phyloP scores from a whole-genome alignment of 2,888 invertebrate species.

The Trichogramma evanescens region DNA sequence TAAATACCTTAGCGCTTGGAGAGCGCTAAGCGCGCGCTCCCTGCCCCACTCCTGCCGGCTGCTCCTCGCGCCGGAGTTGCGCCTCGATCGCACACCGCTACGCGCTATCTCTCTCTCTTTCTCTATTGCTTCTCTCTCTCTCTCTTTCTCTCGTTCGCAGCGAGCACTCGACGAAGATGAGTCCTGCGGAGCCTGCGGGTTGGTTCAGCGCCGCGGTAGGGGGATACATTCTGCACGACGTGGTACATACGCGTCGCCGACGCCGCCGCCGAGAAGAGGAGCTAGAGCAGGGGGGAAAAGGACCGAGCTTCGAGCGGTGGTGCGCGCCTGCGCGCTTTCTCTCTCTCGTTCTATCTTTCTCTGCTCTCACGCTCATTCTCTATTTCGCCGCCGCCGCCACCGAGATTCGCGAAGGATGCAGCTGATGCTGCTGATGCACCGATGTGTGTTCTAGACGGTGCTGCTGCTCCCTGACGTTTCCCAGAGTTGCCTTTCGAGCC shows the following conservation, averaged over 20 bases:
- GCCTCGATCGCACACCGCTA: slow-evolving; percentile 3
- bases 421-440: background rate
- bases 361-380: too few relatives aligned
- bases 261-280: slow-evolving; percentile 11
- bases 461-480: background rate
- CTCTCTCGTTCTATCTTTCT: too few relatives aligned
- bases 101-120: slow-evolving; percentile 4
- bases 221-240: slow-evolving; percentile 7
- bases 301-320: background rate
- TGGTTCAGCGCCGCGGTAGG: background rate
- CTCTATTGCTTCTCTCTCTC: slow-evolving; percentile 6
- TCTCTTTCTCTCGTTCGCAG: background rate
- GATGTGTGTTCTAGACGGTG: background rate
- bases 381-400: background rate
- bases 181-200: slow-evolving; percentile 3
- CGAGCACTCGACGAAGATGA: background rate
- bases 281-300: background rate
- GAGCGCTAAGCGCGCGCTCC: slow-evolving; percentile 47
- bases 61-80: slow-evolving; percentile 1
- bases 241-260: slow-evolving; percentile 25
- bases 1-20: slow-evolving; percentile 55
- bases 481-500: background rate
- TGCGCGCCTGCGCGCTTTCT: slow-evolving; percentile 9
- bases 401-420: background rate
- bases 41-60: slow-evolving; percentile 5